phyloP scores from a whole-genome alignment of 1,140 invertebrate genomes.

The Laodelphax striatellus region DNA sequence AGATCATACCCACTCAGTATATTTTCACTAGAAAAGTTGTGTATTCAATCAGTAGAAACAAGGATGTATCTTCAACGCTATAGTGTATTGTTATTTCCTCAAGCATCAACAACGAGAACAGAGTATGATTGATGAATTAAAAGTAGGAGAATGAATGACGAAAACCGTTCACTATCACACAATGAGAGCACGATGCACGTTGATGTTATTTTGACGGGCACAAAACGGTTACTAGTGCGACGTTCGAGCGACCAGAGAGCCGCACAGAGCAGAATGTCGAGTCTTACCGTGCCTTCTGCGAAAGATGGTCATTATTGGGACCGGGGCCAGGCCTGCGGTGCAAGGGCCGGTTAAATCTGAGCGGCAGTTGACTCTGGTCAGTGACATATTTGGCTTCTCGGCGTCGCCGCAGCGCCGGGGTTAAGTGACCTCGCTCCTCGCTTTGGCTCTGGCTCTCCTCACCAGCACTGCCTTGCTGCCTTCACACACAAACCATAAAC shows the following conservation, averaged over 20 bases:
- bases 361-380: constrained; percentile 56
- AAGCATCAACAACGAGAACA: no score
- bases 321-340: constrained; percentile 23
- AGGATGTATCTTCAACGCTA: no score
- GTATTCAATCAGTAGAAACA: no score
- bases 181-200: no score
- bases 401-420: constrained; percentile 51
- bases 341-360: constrained; percentile 55
- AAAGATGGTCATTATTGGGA: neutral
- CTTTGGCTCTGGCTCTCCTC: neutral
- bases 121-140: no score
- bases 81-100: no score
- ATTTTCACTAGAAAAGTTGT: no score
- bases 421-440: constrained; percentile 24
- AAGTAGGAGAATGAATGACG: no score
- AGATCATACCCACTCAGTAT: no score
- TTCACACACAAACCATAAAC: neutral
- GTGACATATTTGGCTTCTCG: constrained; percentile 60
- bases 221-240: neutral
- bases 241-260: neutral
- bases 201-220: no score
- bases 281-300: neutral
- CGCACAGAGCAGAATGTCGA: no score
- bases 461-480: neutral
- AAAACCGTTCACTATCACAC: no score